Conservation (phyloP, 2,888 invertebrate species). For the Brachycybe producta region DNA sequence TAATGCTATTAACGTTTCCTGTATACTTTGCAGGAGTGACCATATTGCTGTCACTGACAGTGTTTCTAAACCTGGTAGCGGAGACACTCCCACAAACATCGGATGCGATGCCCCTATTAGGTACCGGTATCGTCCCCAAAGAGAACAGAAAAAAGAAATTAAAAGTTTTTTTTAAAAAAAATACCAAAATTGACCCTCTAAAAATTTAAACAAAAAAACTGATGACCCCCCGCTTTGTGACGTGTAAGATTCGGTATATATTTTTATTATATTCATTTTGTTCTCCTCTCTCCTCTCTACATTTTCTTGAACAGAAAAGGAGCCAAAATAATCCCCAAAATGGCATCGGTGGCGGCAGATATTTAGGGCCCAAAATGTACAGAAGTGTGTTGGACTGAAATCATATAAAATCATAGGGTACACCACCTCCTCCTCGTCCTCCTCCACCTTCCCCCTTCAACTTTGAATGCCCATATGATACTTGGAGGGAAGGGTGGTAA, state of each 20-base stretch:
- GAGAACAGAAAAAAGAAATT: no score
- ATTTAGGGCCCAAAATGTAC: no score
- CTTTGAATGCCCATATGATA: conserved; percentile 17
- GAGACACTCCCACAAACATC: conserved; percentile 98
- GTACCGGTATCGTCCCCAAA: conserved; percentile 19
- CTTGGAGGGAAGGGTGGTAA: conserved; percentile 16
- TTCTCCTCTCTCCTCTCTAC: neutral
- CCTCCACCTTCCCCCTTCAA: neutral
- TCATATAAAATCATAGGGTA: no score
- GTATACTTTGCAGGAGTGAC: conserved; percentile 63
- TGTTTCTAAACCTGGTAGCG: conserved; percentile 96
- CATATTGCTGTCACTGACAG: conserved; percentile 91
- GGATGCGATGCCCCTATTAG: conserved; percentile 31
- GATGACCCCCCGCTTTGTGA: conserved; percentile 4
- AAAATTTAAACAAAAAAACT: no score
- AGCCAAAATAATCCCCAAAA: no score
- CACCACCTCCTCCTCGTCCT: no score
- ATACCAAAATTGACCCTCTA: no score
- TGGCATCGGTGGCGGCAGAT: no score
- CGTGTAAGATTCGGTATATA: neutral
- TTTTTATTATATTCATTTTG: conserved; percentile 1
- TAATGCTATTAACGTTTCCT: no score
- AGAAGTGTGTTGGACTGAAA: no score
- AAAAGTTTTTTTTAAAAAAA: no score
- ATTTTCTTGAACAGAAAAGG: neutral